Conservation (phyloP, 2,888 invertebrate genomes). For the Vesta saturnalis region DNA sequence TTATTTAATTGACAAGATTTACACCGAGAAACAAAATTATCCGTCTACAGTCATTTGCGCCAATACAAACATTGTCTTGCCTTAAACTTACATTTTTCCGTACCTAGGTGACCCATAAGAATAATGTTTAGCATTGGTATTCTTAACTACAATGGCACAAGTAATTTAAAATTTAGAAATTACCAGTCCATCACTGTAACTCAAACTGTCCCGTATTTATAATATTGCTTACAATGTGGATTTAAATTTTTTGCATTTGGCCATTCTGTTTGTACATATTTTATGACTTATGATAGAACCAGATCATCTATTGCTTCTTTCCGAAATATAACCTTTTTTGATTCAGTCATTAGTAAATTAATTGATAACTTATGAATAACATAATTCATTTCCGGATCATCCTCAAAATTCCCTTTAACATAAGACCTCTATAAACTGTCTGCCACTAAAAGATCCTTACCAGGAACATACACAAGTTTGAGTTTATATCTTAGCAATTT, state of each 20-base stretch:
- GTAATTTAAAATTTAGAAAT: background rate
- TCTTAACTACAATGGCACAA: constrained; percentile 1
- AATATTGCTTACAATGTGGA: background rate
- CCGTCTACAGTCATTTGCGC: background rate
- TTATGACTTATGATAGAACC: background rate
- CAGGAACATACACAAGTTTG: too few relatives aligned
- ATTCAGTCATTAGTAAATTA: constrained; percentile 16
- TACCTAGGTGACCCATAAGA: constrained; percentile 17
- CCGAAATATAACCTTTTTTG: background rate
- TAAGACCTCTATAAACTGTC: constrained; percentile 28
- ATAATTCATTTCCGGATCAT: too few relatives aligned
- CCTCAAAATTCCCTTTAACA: background rate
- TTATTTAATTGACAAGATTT: background rate
- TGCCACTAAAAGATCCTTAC: too few relatives aligned
- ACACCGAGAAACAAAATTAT: background rate
- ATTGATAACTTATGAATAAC: constrained; percentile 7
- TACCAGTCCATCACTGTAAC: background rate
- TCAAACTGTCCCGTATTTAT: background rate
- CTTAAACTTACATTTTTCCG: constrained; percentile 17
- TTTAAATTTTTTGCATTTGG: too few relatives aligned
- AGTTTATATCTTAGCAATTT: constrained; percentile 26
- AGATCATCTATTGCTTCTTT: background rate
- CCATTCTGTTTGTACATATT: too few relatives aligned
- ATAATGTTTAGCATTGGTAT: constrained; percentile 5
- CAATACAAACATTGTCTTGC: constrained; percentile 6